These are phyloP conservation scores for Cyclargus thomasi DNA, from an alignment of 1,140 invertebrate species.

Conservation along the genomic window DNA sequence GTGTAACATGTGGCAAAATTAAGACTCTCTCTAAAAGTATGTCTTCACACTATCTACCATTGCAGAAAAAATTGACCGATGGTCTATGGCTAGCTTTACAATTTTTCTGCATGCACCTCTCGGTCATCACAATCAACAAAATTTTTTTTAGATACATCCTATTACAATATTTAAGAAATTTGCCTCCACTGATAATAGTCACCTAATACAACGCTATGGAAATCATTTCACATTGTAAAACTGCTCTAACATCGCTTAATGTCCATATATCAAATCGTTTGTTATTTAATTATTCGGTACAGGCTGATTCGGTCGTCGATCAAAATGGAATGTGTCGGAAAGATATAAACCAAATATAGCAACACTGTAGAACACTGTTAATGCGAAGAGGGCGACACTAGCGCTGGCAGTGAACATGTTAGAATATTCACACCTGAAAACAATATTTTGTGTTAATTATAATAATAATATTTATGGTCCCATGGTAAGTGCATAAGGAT, in stretches of 20 bases:
- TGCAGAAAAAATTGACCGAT: no score
- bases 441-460: no score
- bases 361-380: constrained; percentile 67
- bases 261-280: background rate
- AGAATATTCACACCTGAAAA: constrained; percentile 62
- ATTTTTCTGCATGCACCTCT: background rate
- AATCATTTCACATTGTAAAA: constrained; percentile 6
- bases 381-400: constrained; percentile 59
- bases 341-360: constrained; percentile 67
- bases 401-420: constrained; percentile 69
- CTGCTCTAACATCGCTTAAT: background rate
- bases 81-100: background rate
- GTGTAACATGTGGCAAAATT: no score
- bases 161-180: background rate
- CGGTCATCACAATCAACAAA: background rate
- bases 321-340: constrained; percentile 63
- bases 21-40: no score
- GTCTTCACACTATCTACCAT: no score
- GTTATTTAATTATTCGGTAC: constrained; percentile 28
- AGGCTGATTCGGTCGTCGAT: constrained; percentile 44
- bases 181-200: background rate
- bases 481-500: no score
- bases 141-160: background rate
- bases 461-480: no score
- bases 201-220: background rate